Base-by-base conservation (phyloP, 2,113 vertebrate species). In the Syngnathus typhle region DNA sequence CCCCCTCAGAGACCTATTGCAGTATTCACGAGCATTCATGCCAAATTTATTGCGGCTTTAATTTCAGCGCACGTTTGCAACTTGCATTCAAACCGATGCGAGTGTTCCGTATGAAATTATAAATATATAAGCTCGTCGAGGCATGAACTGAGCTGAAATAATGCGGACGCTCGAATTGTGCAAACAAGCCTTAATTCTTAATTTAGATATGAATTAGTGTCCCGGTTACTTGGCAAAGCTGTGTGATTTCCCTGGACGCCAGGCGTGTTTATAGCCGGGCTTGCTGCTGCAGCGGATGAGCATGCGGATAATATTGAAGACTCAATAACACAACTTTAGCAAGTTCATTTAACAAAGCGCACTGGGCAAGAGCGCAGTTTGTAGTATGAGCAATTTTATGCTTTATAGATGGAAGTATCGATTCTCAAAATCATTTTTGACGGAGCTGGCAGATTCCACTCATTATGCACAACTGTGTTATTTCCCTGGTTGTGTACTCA, bases 181-280 rank as follows among this genome's bases (percentile, higher is more conserved):
- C 77, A 80, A 82, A 82, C 84, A 83, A 78, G 44, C 78, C 65
- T 75, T 83, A 82, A 82, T 77, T 83, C 82, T 77, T 87, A 69
- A 86, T 89, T 89, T 86, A 78, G 82, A 82, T 83, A 79, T 86
- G 84, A 84, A 89, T 86, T 80, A 82, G 69, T 67, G 75, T 84
- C 60, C 75, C 64, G 73, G 75, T 85, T 78, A 75, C 75, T 83
- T 74, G 72, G 80, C 80, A 79, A 82, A 73, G 75, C 75, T 54
- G 32, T 41, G 69, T 83, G 75, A 87, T 88, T 87, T 85, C 85
- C 85, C 81, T 55, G 15, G 84, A 86, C 69, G 59, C 38, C 41
- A 18, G 41, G 38, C 43, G 52, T 79, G 70, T 77, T 86, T 73
- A 58, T 69, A 82, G 80, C 46, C 68, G 75, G 81, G 76, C 58